Conservation (phyloP, 2,797 vertebrate species). For the Steatocranus sp. region DNA sequence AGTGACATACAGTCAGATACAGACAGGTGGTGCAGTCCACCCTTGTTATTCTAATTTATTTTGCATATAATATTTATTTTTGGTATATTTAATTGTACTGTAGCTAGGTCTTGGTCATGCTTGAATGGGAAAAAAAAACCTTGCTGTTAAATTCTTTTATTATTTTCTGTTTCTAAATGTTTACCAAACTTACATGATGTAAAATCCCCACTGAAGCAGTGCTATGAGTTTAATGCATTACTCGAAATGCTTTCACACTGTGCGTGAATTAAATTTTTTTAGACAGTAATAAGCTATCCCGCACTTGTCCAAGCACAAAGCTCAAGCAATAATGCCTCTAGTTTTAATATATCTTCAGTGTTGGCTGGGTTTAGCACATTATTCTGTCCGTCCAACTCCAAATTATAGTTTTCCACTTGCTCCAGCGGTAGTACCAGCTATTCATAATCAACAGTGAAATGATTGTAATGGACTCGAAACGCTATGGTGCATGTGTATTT, state of each 20-base stretch:
- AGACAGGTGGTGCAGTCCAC: constrained; percentile 50
- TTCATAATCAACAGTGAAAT: constrained; percentile 44
- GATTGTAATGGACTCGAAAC: constrained; percentile 63
- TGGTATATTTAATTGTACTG: constrained; percentile 70
- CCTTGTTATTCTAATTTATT: constrained; percentile 68
- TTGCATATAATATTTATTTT: constrained; percentile 74
- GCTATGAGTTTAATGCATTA: constrained; percentile 19
- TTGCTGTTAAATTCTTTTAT: background rate
- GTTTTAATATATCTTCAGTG: constrained; percentile 24
- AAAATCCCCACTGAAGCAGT: constrained; percentile 18
- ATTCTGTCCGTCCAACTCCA: constrained; percentile 48
- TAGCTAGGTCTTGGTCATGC: constrained; percentile 53
- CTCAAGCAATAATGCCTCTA: constrained; percentile 67
- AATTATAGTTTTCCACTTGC: constrained; percentile 45
- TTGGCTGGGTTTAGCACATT: constrained; percentile 26
- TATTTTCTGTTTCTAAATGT: background rate
- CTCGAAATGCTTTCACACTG: constrained; percentile 26
- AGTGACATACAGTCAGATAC: constrained; percentile 32
- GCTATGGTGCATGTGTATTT: constrained; percentile 68
- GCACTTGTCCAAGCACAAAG: constrained; percentile 70
- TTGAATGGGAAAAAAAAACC: constrained; percentile 12
- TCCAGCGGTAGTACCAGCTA: constrained; percentile 25
- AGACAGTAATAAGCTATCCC: constrained; percentile 58
- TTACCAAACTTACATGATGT: constrained; percentile 18
- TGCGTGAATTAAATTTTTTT: constrained; percentile 25